Evolutionary conservation across 2,888 invertebrate species (phyloP).

Genomic region (Periphyllus acericola): DNA sequence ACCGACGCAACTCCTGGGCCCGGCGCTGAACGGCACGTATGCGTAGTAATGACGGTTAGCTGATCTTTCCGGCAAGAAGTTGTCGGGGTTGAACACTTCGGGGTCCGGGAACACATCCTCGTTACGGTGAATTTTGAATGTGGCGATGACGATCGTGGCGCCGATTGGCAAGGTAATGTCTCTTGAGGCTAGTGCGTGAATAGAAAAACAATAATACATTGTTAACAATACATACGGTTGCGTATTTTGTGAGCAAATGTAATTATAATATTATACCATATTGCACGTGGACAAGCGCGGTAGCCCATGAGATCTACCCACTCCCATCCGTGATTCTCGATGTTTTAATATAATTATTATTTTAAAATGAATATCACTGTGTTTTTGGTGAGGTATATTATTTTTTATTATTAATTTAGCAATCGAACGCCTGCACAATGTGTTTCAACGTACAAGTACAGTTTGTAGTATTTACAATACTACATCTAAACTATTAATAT

Average conservation of each 20-base stretch:
- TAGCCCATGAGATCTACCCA: no score
- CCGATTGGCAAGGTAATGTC: constrained; percentile 77
- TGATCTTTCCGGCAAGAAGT: constrained; percentile 83
- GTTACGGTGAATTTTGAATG: constrained; percentile 77
- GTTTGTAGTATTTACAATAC: no score
- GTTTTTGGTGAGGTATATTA: no score
- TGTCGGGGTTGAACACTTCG: constrained; percentile 82
- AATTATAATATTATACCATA: no score
- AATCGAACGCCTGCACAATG: no score
- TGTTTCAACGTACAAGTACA: no score
- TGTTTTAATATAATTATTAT: no score
- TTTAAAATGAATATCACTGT: no score
- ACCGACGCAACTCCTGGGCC: constrained; percentile 84
- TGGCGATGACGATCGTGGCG: constrained; percentile 76
- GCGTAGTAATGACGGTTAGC: constrained; percentile 83
- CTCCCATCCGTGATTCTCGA: no score
- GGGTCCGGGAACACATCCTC: constrained; percentile 81
- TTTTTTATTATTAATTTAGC: no score
- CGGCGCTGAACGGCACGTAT: constrained; percentile 84
- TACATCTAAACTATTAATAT: no score
- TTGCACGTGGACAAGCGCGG: no score
- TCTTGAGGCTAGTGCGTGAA: constrained; percentile 69
- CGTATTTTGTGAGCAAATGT: background rate
- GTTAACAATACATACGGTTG: constrained; percentile 63
- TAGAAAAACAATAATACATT: constrained; percentile 65